phyloP scores from a whole-genome alignment of 2,797 vertebrate genomes.

The Macropodus opercularis region DNA sequence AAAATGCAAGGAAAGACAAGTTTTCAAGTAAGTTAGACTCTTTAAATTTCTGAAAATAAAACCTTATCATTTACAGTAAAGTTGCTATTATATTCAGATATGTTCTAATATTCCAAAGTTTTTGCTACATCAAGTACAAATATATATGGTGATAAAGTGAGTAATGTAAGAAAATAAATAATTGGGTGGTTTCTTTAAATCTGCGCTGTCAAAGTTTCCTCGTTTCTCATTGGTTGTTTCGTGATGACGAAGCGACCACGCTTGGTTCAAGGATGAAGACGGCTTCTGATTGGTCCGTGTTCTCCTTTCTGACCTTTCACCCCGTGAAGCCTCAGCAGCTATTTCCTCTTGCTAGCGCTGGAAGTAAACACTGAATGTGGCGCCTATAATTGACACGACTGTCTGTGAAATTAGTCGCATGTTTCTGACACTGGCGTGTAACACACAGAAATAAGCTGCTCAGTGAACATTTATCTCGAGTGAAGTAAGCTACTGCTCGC shows the following conservation, averaged over 20 bases:
- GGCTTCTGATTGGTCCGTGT: slow-evolving; percentile 43
- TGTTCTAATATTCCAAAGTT: no score
- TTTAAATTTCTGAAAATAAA: no score
- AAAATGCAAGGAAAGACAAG: no score
- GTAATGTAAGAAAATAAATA: no score
- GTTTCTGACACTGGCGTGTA: background rate
- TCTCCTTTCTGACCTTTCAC: background rate
- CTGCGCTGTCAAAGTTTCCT: background rate
- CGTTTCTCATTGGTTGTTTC: slow-evolving; percentile 18
- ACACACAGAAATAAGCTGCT: background rate
- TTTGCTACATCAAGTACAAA: no score
- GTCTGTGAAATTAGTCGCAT: slow-evolving; percentile 43
- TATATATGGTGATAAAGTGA: background rate
- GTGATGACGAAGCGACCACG: background rate
- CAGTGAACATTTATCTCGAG: slow-evolving; percentile 41
- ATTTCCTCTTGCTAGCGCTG: slow-evolving; percentile 4
- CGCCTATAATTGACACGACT: background rate
- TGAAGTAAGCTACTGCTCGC: background rate
- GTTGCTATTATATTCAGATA: no score
- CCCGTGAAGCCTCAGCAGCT: background rate
- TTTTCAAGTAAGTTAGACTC: no score
- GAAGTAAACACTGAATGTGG: slow-evolving; percentile 36
- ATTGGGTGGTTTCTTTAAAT: no score
- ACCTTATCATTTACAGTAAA: no score
- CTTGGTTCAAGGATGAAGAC: slow-evolving; percentile 9